Conservation (phyloP, 2,113 vertebrate genomes). For the Isurus oxyrinchus region DNA sequence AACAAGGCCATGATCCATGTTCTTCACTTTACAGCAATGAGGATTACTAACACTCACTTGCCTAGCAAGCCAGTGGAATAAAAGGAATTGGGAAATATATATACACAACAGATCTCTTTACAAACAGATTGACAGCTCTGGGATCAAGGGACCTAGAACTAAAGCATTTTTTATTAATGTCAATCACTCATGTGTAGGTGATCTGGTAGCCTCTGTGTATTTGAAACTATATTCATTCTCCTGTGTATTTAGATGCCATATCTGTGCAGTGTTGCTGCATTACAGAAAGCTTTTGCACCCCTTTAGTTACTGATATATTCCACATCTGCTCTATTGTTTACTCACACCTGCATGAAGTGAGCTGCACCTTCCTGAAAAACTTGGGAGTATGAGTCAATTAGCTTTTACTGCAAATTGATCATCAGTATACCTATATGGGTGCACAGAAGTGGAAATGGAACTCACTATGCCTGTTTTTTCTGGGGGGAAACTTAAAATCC, state of each 20-base stretch:
- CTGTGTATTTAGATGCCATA: background rate
- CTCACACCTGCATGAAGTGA: background rate
- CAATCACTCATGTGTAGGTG: background rate
- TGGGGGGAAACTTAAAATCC: background rate
- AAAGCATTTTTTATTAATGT: background rate
- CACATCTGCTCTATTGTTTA: background rate
- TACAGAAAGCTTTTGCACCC: background rate
- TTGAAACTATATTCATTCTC: background rate
- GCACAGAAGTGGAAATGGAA: background rate
- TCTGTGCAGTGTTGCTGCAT: background rate
- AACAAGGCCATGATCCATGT: background rate
- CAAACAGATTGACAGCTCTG: constrained; percentile 25
- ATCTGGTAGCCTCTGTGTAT: background rate
- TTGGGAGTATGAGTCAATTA: background rate
- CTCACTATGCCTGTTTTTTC: background rate
- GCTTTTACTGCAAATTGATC: background rate
- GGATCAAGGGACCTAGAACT: constrained; percentile 26
- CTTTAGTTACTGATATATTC: background rate
- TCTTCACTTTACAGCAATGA: background rate
- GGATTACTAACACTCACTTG: background rate
- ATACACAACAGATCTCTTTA: constrained; percentile 28
- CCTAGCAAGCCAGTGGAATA: constrained; percentile 7
- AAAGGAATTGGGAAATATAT: constrained; percentile 27
- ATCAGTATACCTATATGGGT: background rate
- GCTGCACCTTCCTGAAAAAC: background rate